phyloP scores from a whole-genome alignment of 2,113 vertebrate species.

The Martes martes region DNA sequence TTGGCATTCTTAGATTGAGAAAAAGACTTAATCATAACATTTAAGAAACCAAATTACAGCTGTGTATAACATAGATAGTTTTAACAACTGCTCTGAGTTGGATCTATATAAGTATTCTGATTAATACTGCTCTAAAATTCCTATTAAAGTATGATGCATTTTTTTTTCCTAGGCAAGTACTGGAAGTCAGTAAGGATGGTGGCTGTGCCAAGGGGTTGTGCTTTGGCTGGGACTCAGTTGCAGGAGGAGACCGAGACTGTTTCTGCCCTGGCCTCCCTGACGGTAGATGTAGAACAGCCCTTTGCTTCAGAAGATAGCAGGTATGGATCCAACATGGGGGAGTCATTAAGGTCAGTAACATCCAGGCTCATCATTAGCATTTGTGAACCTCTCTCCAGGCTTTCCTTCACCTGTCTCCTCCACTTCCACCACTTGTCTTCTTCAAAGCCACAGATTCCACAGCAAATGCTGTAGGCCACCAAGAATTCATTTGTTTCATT shows the following conservation, averaged over 20 bases:
- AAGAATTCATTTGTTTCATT: not conserved
- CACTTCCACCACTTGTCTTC: not conserved
- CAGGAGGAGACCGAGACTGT: constrained; percentile 85
- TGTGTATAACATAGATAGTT: constrained; percentile 63
- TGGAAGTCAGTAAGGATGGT: constrained; percentile 85
- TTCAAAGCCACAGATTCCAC: not conserved
- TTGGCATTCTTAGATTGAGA: constrained; percentile 74
- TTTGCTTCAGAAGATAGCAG: constrained; percentile 80
- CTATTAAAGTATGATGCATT: constrained; percentile 73
- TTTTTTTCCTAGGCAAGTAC: constrained; percentile 85
- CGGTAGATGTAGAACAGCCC: constrained; percentile 84
- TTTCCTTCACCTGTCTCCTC: not conserved
- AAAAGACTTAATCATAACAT: constrained; percentile 70
- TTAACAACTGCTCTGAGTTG: constrained; percentile 70
- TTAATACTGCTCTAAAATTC: constrained; percentile 74
- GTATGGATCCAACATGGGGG: constrained; percentile 70
- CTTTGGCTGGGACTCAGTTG: constrained; percentile 82
- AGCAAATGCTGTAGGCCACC: not conserved
- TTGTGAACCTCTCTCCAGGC: not conserved
- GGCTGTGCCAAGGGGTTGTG: constrained; percentile 78
- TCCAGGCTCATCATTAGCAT: not conserved
- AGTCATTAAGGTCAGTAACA: not conserved
- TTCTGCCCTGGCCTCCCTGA: constrained; percentile 84
- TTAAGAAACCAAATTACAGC: constrained; percentile 78
- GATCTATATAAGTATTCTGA: constrained; percentile 68